A percentile compares a stretch with the other conserved stretches of the same genome.
Evolutionary conservation across 2,113 vertebrate species (phyloP).

Genomic region (Silurus glanis): DNA sequence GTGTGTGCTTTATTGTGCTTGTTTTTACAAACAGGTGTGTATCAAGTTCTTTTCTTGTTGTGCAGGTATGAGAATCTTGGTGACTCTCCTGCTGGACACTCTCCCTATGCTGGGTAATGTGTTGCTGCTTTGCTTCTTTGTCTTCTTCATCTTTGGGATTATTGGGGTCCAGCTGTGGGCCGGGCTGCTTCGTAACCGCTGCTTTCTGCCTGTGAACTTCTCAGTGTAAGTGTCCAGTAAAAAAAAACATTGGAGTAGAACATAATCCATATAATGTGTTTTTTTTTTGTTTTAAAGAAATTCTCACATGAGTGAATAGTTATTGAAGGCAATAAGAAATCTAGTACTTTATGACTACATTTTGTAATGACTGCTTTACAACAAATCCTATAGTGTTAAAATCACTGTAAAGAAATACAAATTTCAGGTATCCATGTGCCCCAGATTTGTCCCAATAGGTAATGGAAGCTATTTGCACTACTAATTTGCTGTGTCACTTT

Average conservation of each 20-base stretch:
- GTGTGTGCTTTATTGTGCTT: neutral
- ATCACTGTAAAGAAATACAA: conserved; percentile 51
- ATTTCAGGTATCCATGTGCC: conserved; percentile 32
- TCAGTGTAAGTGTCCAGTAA: conserved; percentile 84
- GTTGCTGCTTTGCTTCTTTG: conserved; percentile 84
- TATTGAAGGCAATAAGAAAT: neutral
- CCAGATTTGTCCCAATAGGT: conserved; percentile 48
- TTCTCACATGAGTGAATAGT: neutral
- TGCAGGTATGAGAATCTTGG: conserved; percentile 88
- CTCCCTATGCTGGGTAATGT: conserved; percentile 91
- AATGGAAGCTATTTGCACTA: conserved; percentile 48
- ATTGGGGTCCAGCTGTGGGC: conserved; percentile 85
- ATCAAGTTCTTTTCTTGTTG: conserved; percentile 28
- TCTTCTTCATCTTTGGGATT: conserved; percentile 92
- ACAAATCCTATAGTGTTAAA: conserved; percentile 48
- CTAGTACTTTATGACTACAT: neutral
- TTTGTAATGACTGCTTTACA: conserved; percentile 23
- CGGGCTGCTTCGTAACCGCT: conserved; percentile 85
- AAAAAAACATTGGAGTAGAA: neutral
- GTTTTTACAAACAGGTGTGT: neutral
- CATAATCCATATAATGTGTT: neutral
- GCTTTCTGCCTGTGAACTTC: conserved; percentile 90
- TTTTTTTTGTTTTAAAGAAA: neutral
- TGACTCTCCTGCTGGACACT: conserved; percentile 85
- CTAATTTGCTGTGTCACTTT: conserved; percentile 50